Conservation (phyloP, 2,888 invertebrate species). For the Cryptus armator region DNA sequence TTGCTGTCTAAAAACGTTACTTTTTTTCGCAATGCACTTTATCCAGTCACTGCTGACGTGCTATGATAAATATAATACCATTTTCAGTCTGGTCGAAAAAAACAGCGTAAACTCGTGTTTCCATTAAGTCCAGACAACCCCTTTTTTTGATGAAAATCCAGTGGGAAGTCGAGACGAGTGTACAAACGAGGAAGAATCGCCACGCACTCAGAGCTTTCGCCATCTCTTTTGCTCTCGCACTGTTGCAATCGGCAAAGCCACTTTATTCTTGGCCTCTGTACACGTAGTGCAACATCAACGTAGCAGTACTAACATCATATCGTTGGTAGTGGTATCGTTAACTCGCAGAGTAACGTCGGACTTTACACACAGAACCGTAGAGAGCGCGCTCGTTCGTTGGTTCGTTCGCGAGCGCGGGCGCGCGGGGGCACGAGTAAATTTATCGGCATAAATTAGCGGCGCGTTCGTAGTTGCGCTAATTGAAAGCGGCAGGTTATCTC, state of each 20-base stretch:
- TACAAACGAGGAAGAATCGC: slow-evolving; percentile 56
- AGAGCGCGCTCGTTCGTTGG: slow-evolving; percentile 29
- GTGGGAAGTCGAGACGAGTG: slow-evolving; percentile 31
- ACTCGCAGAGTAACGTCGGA: slow-evolving; percentile 56
- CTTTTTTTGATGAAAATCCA: slow-evolving; percentile 37
- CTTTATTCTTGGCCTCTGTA: slow-evolving; percentile 57
- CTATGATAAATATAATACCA: not conserved
- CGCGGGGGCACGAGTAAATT: slow-evolving; percentile 68
- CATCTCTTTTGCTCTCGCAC: slow-evolving; percentile 19
- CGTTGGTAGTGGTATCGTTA: slow-evolving; percentile 58
- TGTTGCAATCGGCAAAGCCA: slow-evolving; percentile 36
- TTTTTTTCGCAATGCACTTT: not conserved
- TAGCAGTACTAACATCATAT: slow-evolving; percentile 50
- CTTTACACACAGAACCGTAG: slow-evolving; percentile 33
- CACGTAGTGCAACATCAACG: slow-evolving; percentile 46
- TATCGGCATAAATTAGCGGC: slow-evolving; percentile 75
- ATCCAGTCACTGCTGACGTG: not conserved
- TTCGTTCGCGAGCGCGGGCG: slow-evolving; percentile 65
- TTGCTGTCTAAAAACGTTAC: not conserved
- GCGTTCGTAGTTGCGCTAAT: slow-evolving; percentile 75
- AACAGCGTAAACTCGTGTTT: not conserved
- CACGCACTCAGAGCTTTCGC: slow-evolving; percentile 29
- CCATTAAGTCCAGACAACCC: slow-evolving; percentile 16
- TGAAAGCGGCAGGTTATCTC: slow-evolving; percentile 72
- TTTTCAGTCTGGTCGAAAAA: not conserved